phyloP scores from a whole-genome alignment of 2,113 vertebrate species.

The Tetrax tetrax region DNA sequence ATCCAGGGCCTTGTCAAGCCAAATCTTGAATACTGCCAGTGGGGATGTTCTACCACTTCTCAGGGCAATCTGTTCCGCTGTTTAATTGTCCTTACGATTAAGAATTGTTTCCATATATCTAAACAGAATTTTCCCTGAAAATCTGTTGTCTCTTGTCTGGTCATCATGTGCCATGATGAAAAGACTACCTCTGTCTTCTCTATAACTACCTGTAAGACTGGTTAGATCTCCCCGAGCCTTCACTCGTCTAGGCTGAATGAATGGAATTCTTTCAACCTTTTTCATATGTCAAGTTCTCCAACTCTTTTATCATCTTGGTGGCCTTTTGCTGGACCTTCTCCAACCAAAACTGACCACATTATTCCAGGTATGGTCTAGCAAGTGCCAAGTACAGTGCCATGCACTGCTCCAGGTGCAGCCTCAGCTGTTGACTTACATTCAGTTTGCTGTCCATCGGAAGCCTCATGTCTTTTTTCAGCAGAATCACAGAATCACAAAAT shows the following conservation, averaged over 20 bases:
- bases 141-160: not conserved
- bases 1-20: not conserved
- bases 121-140: not conserved
- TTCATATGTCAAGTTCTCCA: not conserved
- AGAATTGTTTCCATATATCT: not conserved
- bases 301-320: not conserved
- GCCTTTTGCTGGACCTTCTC: not conserved
- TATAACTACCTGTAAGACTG: not conserved
- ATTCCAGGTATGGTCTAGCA: not conserved
- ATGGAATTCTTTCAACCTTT: not conserved
- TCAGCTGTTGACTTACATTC: not conserved
- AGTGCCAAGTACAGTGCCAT: not conserved
- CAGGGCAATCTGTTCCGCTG: not conserved
- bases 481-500: too few relatives aligned
- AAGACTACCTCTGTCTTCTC: not conserved
- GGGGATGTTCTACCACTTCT: not conserved
- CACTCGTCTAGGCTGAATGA: not conserved
- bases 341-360: not conserved
- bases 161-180: not conserved
- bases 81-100: not conserved
- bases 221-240: not conserved
- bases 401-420: not conserved
- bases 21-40: not conserved
- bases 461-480: not conserved
- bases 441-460: not conserved